Percentiles rank a stretch among this genome's conserved stretches.
These are phyloP conservation scores for Apodemus agrarius DNA, from an alignment of 2,797 vertebrate genomes.

Conservation along the genomic window DNA sequence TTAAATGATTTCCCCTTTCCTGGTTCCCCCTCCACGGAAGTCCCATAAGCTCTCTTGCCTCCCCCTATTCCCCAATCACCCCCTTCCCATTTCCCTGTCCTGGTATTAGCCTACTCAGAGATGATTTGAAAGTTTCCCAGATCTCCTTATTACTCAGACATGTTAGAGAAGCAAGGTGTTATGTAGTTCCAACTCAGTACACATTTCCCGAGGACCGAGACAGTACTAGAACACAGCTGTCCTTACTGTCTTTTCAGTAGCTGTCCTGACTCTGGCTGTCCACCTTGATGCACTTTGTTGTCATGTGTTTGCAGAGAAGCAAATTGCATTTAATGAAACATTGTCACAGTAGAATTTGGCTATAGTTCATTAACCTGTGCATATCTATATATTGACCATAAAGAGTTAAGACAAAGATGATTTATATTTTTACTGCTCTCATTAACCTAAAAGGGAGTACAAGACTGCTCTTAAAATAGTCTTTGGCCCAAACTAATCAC, in stretches of 20 bases:
- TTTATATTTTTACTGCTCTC: constrained; percentile 20
- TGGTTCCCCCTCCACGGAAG: too few species aligned
- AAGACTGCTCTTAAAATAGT: constrained; percentile 17
- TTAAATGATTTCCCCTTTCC: too few species aligned
- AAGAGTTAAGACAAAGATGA: constrained; percentile 45
- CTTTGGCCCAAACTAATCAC: background rate
- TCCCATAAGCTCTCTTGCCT: too few species aligned
- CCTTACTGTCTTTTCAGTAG: background rate
- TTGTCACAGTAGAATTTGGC: background rate
- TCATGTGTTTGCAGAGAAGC: background rate
- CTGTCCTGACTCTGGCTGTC: background rate
- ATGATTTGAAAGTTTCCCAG: background rate
- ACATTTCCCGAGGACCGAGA: background rate
- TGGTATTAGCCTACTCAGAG: background rate
- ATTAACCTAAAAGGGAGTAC: background rate
- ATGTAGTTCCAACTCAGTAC: background rate
- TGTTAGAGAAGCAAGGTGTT: background rate
- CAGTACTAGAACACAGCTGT: background rate
- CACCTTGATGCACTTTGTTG: background rate
- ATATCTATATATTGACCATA: background rate
- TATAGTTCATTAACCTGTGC: background rate
- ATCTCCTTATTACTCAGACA: background rate
- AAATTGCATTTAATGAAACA: constrained; percentile 1
- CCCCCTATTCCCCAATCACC: too few species aligned
- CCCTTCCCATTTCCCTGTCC: too few species aligned